These are phyloP conservation scores for Halcyon senegalensis DNA, from an alignment of 2,113 vertebrate species.

Conservation along the genomic window DNA sequence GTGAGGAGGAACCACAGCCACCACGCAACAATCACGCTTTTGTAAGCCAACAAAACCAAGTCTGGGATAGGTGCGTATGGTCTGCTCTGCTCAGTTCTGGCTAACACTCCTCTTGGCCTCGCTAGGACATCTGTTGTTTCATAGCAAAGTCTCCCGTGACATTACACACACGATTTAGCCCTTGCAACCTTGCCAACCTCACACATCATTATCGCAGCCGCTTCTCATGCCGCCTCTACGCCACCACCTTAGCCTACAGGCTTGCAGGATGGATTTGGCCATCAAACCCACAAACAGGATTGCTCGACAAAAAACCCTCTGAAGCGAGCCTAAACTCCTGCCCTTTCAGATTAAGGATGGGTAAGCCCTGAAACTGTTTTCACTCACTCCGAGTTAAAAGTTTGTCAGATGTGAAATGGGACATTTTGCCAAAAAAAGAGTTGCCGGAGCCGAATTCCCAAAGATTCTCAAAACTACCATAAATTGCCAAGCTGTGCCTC, in stretches of 20 bases:
- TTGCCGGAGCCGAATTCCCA: not conserved
- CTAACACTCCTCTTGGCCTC: not conserved
- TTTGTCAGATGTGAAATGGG: not conserved
- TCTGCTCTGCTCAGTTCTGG: not conserved
- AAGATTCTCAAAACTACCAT: not conserved
- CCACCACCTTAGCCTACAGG: not conserved
- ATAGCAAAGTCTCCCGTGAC: not conserved
- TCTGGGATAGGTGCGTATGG: not conserved
- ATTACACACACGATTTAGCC: not conserved
- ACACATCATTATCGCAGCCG: not conserved
- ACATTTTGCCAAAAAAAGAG: not conserved
- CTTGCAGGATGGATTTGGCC: not conserved
- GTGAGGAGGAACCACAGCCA: accelerated
- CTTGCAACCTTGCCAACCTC: not conserved
- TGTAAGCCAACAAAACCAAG: not conserved
- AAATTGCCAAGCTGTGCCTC: not conserved
- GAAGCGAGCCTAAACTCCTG: not conserved
- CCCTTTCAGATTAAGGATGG: not conserved
- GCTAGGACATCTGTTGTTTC: not conserved
- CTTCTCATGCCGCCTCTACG: not conserved
- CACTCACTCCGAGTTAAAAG: not conserved
- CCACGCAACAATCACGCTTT: not conserved
- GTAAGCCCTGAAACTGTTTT: not conserved
- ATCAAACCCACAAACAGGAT: not conserved
- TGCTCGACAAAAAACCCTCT: not conserved